Conservation (phyloP, 2,797 vertebrate species). For the Coccyzus lansbergi region DNA sequence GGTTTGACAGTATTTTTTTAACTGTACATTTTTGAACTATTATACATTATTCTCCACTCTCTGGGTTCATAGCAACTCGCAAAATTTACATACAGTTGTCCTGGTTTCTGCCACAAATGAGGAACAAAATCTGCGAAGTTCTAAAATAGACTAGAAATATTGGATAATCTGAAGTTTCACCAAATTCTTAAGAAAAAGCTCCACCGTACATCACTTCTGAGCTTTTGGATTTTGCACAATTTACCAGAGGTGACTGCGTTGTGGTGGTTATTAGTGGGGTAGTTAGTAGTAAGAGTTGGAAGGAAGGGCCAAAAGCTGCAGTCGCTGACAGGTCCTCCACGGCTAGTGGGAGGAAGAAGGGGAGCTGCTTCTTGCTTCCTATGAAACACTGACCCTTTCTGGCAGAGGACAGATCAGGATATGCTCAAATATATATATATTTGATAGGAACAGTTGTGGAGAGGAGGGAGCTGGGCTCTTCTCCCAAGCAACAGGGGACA, state of each 20-base stretch:
- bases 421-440: too few relatives aligned
- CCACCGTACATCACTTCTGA: not conserved
- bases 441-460: too few relatives aligned
- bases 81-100: constrained; percentile 65
- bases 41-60: constrained; percentile 34
- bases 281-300: not conserved
- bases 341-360: not conserved
- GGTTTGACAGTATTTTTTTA: constrained; percentile 34
- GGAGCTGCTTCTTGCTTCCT: not conserved
- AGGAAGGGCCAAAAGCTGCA: not conserved
- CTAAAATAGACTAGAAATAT: constrained; percentile 52
- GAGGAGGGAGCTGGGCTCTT: too few relatives aligned
- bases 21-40: constrained; percentile 32
- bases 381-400: not conserved
- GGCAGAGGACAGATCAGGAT: not conserved
- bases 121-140: constrained; percentile 48
- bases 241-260: not conserved
- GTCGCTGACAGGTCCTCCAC: not conserved
- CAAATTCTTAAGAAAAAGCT: not conserved
- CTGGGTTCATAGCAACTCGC: constrained; percentile 53
- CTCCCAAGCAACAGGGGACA: too few relatives aligned
- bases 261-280: not conserved
- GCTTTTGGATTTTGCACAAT: not conserved
- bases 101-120: constrained; percentile 59
- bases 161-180: constrained; percentile 17